Conservation (phyloP, 2,113 vertebrate genomes). For the Riparia riparia region DNA sequence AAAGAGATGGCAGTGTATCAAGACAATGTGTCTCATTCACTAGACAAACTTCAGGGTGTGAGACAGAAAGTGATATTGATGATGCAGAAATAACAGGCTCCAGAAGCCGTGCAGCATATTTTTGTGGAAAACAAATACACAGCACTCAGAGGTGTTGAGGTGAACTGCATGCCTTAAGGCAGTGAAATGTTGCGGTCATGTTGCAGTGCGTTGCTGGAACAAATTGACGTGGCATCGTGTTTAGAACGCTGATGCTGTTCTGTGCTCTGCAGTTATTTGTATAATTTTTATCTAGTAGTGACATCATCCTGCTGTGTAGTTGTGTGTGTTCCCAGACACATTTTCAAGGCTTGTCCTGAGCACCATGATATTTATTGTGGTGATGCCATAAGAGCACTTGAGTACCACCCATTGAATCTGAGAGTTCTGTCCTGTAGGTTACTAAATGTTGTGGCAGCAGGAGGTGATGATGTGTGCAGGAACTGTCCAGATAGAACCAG, state of each 20-base stretch:
- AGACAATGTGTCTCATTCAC: not conserved
- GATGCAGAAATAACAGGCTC: not conserved
- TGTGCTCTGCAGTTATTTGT: not conserved
- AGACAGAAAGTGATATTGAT: conserved; percentile 42
- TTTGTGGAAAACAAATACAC: not conserved
- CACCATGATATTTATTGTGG: not conserved
- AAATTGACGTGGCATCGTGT: not conserved
- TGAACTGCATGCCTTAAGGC: not conserved
- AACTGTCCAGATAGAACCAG: not conserved
- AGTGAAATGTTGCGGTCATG: not conserved
- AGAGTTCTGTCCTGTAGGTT: not conserved
- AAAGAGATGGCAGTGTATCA: not conserved
- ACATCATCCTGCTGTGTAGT: not conserved
- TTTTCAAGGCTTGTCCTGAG: not conserved
- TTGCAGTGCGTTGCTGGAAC: not conserved
- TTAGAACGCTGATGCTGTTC: not conserved
- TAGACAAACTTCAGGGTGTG: not conserved
- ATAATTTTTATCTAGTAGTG: not conserved
- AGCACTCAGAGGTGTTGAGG: not conserved
- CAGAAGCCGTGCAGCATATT: not conserved
- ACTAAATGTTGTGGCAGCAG: not conserved
- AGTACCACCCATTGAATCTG: not conserved
- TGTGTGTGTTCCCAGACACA: fast-evolving
- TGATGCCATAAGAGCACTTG: not conserved
- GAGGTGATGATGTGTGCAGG: not conserved